Conservation (phyloP, 2,888 invertebrate species). For the Eupithecia pulchellata region DNA sequence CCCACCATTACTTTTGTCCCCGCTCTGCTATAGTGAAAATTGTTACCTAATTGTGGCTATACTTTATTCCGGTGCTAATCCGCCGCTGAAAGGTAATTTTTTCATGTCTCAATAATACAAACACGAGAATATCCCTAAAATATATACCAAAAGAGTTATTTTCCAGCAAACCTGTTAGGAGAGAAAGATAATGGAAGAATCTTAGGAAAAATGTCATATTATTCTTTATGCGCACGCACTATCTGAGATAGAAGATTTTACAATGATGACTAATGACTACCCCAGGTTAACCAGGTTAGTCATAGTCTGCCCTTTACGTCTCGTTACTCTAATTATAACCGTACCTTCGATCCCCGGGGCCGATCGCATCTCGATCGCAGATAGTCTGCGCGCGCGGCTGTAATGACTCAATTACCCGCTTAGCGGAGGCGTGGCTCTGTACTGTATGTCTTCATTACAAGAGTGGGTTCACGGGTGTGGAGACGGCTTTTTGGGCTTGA, state of each 20-base stretch:
- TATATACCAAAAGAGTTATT: no score
- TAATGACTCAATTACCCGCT: constrained; percentile 86
- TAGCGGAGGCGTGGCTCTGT: constrained; percentile 76
- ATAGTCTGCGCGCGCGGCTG: constrained; percentile 75
- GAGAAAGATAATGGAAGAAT: background rate
- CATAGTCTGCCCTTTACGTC: constrained; percentile 30
- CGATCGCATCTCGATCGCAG: constrained; percentile 71
- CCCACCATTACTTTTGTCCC: no score
- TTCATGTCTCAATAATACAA: no score
- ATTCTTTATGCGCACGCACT: background rate
- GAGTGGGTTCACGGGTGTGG: constrained; percentile 53
- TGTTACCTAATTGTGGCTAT: no score
- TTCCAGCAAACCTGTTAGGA: no score
- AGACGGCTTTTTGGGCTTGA: constrained; percentile 39
- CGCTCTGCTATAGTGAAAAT: no score
- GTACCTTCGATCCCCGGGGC: constrained; percentile 52
- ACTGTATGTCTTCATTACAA: constrained; percentile 82
- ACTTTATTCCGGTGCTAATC: no score
- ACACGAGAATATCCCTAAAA: no score
- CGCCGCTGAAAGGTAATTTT: no score
- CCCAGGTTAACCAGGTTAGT: constrained; percentile 5
- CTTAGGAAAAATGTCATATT: background rate
- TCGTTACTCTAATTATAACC: constrained; percentile 47
- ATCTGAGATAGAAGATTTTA: background rate
- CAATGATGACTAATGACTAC: constrained; percentile 4